phyloP scores from a whole-genome alignment of 2,797 vertebrate species.

The Lycodopsis pacificus region DNA sequence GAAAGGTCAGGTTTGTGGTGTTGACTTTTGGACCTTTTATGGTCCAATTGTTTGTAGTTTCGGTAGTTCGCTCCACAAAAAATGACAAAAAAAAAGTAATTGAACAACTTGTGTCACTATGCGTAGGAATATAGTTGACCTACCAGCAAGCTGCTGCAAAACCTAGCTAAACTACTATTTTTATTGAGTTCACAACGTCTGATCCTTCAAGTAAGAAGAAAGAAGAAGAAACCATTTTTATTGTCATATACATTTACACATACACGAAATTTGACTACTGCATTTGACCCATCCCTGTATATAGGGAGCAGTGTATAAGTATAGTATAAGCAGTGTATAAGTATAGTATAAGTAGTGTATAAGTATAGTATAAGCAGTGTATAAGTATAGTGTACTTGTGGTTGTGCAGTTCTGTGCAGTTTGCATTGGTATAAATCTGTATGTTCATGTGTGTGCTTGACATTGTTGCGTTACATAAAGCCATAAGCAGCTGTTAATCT shows the following conservation, averaged over 20 bases:
- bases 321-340: too few relatives aligned
- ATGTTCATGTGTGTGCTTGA: background rate
- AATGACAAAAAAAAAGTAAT: too few relatives aligned
- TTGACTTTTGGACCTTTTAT: background rate
- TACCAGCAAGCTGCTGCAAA: background rate
- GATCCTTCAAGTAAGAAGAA: constrained; percentile 1
- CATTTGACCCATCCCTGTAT: too few relatives aligned
- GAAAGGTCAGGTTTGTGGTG: background rate
- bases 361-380: too few relatives aligned
- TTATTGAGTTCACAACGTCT: background rate
- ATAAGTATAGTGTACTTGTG: background rate
- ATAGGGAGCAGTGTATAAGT: too few relatives aligned
- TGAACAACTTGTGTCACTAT: background rate
- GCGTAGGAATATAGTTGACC: background rate
- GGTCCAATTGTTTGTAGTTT: background rate
- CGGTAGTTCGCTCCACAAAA: background rate
- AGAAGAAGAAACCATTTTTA: too few relatives aligned
- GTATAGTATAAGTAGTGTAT: too few relatives aligned
- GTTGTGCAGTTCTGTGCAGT: background rate
- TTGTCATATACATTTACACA: too few relatives aligned
- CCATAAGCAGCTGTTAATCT: constrained; percentile 67
- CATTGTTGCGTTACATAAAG: constrained; percentile 62
- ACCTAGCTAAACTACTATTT: background rate
- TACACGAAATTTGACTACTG: too few relatives aligned
- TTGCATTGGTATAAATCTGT: constrained; percentile 1